Conservation (phyloP, 2,113 vertebrate genomes). For the Elaphurus davidianus region DNA sequence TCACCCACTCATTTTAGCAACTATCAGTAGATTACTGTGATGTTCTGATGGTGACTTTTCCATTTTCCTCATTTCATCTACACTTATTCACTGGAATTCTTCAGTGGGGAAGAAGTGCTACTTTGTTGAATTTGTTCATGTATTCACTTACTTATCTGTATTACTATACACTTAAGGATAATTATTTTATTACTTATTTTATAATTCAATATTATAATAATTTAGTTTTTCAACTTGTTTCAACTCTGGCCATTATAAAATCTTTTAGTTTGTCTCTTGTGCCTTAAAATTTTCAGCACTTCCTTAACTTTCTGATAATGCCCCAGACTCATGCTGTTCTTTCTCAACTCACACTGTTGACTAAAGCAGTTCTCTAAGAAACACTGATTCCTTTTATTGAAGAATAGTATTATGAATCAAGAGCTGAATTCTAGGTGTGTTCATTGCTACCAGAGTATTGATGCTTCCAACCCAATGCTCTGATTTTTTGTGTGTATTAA, state of each 20-base stretch:
- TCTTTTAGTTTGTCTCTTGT: neutral
- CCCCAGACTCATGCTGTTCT: neutral
- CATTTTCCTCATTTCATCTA: neutral
- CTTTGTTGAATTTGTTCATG: neutral
- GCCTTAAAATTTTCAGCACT: neutral
- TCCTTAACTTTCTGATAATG: neutral
- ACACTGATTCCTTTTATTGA: neutral
- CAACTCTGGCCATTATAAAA: neutral
- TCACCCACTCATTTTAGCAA: neutral
- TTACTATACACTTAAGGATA: neutral
- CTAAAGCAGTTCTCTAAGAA: neutral
- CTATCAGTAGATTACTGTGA: neutral
- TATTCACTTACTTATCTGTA: neutral
- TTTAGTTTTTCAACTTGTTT: neutral
- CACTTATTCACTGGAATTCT: neutral
- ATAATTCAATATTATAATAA: neutral
- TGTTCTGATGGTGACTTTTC: neutral
- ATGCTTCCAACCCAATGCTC: neutral
- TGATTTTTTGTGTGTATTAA: neutral
- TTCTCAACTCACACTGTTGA: neutral
- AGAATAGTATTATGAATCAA: neutral
- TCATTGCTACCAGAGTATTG: neutral
- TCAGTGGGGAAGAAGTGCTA: neutral
- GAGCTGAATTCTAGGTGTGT: neutral
- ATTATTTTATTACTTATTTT: neutral